Percentiles rank a stretch among this genome's conserved stretches.
These are phyloP conservation scores for Chironomus tentans DNA, from an alignment of 2,888 invertebrate genomes.

Conservation along the genomic window DNA sequence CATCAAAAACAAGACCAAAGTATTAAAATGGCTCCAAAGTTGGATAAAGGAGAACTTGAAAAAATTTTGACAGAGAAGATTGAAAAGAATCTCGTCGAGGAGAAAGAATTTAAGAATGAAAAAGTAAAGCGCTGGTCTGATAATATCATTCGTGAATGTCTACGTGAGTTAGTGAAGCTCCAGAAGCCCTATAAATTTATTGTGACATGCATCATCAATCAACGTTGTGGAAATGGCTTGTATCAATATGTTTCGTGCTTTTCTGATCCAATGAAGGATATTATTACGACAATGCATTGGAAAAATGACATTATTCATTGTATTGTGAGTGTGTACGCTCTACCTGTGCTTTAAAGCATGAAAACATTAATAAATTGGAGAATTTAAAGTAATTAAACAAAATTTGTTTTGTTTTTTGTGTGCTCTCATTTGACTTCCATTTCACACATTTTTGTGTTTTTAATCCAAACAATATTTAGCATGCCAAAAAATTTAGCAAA, in stretches of 20 bases:
- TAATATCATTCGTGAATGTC: background rate
- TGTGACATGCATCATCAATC: background rate
- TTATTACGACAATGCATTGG: background rate
- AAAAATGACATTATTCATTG: conserved; percentile 2
- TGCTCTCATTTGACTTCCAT: too few relatives aligned
- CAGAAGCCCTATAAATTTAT: background rate
- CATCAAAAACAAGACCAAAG: too few relatives aligned
- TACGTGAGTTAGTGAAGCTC: background rate
- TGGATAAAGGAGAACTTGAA: background rate
- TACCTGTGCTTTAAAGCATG: background rate
- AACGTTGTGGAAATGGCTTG: background rate
- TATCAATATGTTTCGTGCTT: background rate
- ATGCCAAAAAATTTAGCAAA: background rate
- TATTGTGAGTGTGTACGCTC: background rate
- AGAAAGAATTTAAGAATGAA: background rate
- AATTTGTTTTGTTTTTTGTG: background rate
- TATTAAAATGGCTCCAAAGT: background rate
- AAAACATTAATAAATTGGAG: too few relatives aligned
- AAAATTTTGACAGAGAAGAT: background rate
- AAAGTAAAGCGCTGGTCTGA: background rate
- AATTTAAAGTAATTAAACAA: background rate
- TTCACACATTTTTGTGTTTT: too few relatives aligned
- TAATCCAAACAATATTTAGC: background rate
- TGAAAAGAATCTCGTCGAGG: background rate
- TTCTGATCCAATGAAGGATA: background rate